These are phyloP conservation scores for Pollicipes pollicipes DNA, from an alignment of 1,140 invertebrate genomes.

Conservation along the genomic window DNA sequence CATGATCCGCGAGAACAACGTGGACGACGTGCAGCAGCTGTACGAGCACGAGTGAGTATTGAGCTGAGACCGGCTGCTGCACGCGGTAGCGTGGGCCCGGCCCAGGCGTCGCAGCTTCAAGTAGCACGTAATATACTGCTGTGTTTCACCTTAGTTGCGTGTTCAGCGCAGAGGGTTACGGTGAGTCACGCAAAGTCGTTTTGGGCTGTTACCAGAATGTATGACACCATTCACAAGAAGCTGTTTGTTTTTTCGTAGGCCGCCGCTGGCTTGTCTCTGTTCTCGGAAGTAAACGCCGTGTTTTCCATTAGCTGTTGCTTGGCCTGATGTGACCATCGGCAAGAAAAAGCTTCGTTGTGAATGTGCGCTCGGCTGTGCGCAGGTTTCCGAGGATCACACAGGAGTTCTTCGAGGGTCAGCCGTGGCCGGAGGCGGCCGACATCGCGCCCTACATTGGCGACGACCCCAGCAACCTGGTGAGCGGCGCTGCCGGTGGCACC, in stretches of 20 bases:
- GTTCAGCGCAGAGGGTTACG: constrained; percentile 44
- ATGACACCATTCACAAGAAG: neutral
- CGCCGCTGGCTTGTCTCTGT: neutral
- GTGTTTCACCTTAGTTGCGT: no score
- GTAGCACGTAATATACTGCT: no score
- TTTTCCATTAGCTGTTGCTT: constrained; percentile 13
- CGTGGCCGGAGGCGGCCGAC: constrained; percentile 75
- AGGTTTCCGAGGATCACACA: constrained; percentile 78
- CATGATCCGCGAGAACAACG: constrained; percentile 66
- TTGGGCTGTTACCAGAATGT: neutral
- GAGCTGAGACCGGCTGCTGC: no score
- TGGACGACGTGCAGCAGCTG: constrained; percentile 53
- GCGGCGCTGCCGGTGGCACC: no score
- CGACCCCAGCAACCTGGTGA: neutral
- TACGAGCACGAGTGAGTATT: neutral
- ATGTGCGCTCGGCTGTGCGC: constrained; percentile 10
- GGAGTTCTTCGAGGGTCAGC: constrained; percentile 70
- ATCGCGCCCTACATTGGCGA: constrained; percentile 35
- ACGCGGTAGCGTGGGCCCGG: no score
- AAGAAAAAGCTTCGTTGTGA: constrained; percentile 10
- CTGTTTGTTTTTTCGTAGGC: neutral
- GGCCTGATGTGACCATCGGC: neutral
- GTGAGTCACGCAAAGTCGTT: constrained; percentile 43
- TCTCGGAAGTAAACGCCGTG: neutral
- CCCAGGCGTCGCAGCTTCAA: no score